Percentiles rank a stretch among this genome's conserved stretches.
These are phyloP conservation scores for Euura lappo DNA, from an alignment of 1,140 invertebrate genomes.

Conservation along the genomic window DNA sequence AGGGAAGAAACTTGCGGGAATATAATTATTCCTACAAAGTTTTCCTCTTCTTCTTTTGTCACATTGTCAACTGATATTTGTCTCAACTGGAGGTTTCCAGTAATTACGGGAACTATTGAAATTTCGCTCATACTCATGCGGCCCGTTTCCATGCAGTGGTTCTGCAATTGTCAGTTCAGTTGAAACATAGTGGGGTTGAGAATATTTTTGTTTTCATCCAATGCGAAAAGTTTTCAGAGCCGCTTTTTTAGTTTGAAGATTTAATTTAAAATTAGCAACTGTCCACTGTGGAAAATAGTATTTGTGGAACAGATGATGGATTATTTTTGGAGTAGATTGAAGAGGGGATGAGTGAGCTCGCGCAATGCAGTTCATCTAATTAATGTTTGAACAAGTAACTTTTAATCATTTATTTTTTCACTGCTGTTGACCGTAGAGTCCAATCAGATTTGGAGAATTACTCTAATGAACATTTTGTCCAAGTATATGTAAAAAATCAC, in stretches of 20 bases:
- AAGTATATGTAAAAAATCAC: not conserved
- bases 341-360: not conserved
- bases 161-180: too few relatives aligned
- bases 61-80: too few relatives aligned
- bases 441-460: not conserved
- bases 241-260: not conserved
- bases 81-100: too few relatives aligned
- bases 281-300: not conserved
- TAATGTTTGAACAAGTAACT: not conserved
- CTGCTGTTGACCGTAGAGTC: not conserved
- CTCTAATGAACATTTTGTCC: not conserved
- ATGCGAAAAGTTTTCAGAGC: not conserved
- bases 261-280: not conserved
- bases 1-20: not conserved
- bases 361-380: slow-evolving; percentile 2
- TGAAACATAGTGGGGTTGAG: too few relatives aligned
- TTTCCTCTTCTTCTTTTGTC: not conserved
- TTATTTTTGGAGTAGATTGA: not conserved
- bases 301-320: not conserved
- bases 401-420: not conserved
- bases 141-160: too few relatives aligned
- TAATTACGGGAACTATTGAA: too few relatives aligned
- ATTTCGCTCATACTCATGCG: too few relatives aligned
- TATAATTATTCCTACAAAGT: not conserved
- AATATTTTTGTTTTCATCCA: not conserved